Percentiles rank a stretch among this genome's conserved stretches.
Evolutionary conservation across 2,888 invertebrate species (phyloP).

Genomic region (Agriopis aurantiaria): DNA sequence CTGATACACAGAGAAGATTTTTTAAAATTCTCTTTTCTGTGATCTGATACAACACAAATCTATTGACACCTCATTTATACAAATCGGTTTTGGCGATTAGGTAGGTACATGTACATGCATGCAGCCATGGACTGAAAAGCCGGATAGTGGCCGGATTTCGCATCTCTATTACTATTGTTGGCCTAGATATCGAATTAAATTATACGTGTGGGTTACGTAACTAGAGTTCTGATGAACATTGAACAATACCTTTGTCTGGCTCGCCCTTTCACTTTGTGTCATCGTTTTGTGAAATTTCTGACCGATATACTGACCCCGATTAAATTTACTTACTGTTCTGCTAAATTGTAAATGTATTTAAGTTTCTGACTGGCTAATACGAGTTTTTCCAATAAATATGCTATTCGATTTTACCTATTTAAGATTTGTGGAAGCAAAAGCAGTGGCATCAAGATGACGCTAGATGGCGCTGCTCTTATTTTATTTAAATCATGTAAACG

Average conservation of each 20-base stretch:
- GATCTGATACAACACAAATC: too few relatives aligned
- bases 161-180: constrained; percentile 69
- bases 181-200: constrained; percentile 65
- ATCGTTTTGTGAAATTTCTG: constrained; percentile 32
- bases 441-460: too few relatives aligned
- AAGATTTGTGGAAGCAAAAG: too few relatives aligned
- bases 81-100: too few relatives aligned
- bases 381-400: too few relatives aligned
- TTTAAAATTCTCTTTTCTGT: too few relatives aligned
- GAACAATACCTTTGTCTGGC: constrained; percentile 41
- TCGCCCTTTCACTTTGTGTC: constrained; percentile 39
- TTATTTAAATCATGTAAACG: too few relatives aligned
- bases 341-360: not conserved
- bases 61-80: too few relatives aligned
- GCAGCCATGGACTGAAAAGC: not conserved
- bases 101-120: too few relatives aligned
- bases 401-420: too few relatives aligned
- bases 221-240: constrained; percentile 37
- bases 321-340: not conserved
- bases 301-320: constrained; percentile 18
- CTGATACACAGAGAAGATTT: too few relatives aligned
- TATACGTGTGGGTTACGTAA: constrained; percentile 57
- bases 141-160: constrained; percentile 41
- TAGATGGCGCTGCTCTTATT: too few relatives aligned
- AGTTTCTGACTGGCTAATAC: not conserved